Percentiles rank a stretch among this genome's conserved stretches.
Evolutionary conservation across 2,888 invertebrate genomes (phyloP).

Genomic region (Tortricodes alternella): DNA sequence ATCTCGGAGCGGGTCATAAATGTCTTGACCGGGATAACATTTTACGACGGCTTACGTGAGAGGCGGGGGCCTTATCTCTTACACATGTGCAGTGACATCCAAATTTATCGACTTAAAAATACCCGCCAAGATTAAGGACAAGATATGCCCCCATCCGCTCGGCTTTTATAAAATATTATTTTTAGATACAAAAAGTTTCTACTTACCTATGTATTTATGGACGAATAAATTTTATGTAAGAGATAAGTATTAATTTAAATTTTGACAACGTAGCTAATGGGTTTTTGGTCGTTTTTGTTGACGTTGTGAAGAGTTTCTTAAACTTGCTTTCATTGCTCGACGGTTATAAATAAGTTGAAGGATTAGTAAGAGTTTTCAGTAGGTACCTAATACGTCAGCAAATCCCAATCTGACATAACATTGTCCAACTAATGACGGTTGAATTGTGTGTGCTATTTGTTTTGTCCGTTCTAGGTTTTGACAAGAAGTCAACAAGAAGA

Average conservation of each 20-base stretch:
- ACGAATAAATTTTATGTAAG: conserved; percentile 23
- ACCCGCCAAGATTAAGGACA: conserved; percentile 73
- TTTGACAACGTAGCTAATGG: conserved; percentile 26
- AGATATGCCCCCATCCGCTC: conserved; percentile 62
- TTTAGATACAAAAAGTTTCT: conserved; percentile 47
- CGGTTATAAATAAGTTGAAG: no score
- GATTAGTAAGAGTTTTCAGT: no score
- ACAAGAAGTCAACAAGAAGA: no score
- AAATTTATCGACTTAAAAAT: conserved; percentile 81
- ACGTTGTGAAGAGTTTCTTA: neutral
- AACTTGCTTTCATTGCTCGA: neutral
- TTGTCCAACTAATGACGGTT: no score
- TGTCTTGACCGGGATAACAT: conserved; percentile 78
- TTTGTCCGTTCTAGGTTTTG: no score
- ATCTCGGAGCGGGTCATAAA: conserved; percentile 72
- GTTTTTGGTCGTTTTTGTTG: conserved; percentile 21
- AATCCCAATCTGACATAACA: no score
- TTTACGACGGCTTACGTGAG: conserved; percentile 71
- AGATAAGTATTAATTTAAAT: conserved; percentile 29
- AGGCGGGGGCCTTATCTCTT: conserved; percentile 74
- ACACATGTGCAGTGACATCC: conserved; percentile 77
- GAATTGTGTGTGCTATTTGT: no score
- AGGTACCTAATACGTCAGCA: no score
- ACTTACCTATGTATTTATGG: conserved; percentile 23
- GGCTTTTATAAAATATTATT: conserved; percentile 65